Base-by-base conservation (phyloP, 23 tunicate genomes). In the Styela plicata region DNA sequence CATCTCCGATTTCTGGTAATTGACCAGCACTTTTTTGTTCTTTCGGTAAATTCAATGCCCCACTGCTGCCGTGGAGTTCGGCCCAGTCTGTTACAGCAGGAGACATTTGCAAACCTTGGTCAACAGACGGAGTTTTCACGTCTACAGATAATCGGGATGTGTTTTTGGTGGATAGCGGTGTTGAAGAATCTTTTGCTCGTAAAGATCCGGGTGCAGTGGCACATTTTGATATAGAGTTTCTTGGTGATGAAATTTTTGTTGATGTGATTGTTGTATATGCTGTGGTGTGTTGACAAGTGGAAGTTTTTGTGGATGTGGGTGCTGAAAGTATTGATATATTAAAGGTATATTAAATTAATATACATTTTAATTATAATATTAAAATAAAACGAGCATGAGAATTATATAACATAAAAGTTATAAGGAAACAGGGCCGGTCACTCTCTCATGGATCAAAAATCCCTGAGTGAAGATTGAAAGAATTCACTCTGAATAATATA, bases 51-150 rank as follows among this genome's bases (percentile, higher is more conserved):
- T 44, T 33, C 29, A 76, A 57, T 36, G 81, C 66, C 52, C 81
- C 81, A 53, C 81, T 76, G 66, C 81, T 76, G 81, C 81, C 81
- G 27, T 76, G 81, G 16, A 76, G 30, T 23, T 76, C 64, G 2
- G 66, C 52, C 81, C 81, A 76, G 1, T 76, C 81, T 7, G 57
- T 44, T 13, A 44, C 57, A 44, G 57, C 57, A 44, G 57, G 57
- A 7, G 57, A 44, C 57, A 44, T 44, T 44, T 44, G 57, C 57
- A 44, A 13, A 13, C 57, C 57, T 44, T 44, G 57, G 13, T 44
- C 57, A 44, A 13, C 13, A 13, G 57, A 44, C 7, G 57, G 57
- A 5, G 57, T 44, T 44, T 44, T 44, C 7, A 44, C 13, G 13
- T 44, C 13, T 13, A 44, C 7, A 13, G 57, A 44, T 7, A 44